Evolutionary conservation across 2,888 invertebrate genomes (phyloP), one percentile per base, ranked within the genome.

Genomic region (Dermolepida albohirtum): DNA sequence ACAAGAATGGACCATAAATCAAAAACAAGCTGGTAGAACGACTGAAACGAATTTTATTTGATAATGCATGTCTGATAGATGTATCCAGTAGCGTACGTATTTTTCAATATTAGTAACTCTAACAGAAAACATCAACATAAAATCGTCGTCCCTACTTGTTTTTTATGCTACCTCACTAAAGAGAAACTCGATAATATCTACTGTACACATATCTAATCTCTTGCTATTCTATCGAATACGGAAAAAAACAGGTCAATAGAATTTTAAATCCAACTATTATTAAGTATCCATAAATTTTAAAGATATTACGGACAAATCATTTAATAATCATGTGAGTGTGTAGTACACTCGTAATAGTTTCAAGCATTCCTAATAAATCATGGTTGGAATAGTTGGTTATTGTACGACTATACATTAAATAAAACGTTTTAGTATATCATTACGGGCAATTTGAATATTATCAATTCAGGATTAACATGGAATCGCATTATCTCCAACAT

Each of bases 401-500:
- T 34, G 51, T 52, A 10, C 16, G 47, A 34, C 34, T 16, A 10
- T 14, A 27, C 57, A 59, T 59, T 59, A 34, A 62, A 62, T 62
- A 54, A 65, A 65, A 65, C 47, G 54, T 54, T 65, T 52, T 29
- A n/a, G 52, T 52, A 47, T 47, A 44, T 54, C 54, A 65, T 65
- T 54, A 64, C 40, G 16, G 34, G 63, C 67, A 63, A 55, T 68
- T 68, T 68, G 64, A 62, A 62, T 62, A 62, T 49, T 62, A 62
- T 62, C 59, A 62, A 62, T 62, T 47, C 59, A 47, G 59, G 47
- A 66, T 66, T 66, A 66, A 49, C 66, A 43, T 50, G 29, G 47
- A 66, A 59, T 62, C 66, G 39, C 34, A 66, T 66, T 66, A 66
- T 66, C 66, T 66, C 49, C 27, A 41, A 49, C 66, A 57, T 57